These are phyloP conservation scores for Neocrepidodera transversa DNA, from an alignment of 2,888 invertebrate species.

Conservation along the genomic window DNA sequence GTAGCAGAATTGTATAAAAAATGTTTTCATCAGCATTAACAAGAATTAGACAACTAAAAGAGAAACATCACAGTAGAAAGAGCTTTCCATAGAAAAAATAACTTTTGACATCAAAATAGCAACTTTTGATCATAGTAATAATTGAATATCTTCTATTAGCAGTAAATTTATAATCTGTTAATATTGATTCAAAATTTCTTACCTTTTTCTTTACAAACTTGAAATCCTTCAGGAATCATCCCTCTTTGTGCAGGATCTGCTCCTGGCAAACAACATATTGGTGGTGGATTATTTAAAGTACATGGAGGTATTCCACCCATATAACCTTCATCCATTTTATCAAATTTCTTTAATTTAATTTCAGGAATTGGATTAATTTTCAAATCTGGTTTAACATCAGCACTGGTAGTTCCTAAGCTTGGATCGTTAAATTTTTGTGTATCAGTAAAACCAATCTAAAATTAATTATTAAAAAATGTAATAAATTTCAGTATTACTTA, in stretches of 20 bases:
- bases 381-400: constrained; percentile 47
- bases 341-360: constrained; percentile 3
- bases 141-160: too few relatives aligned
- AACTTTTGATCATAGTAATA: too few relatives aligned
- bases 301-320: constrained; percentile 31
- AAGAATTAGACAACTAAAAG: too few relatives aligned
- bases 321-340: constrained; percentile 13
- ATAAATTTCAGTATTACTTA: not conserved
- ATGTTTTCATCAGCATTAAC: too few relatives aligned
- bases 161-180: too few relatives aligned
- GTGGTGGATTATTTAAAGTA: not conserved
- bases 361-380: constrained; percentile 37
- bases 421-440: constrained; percentile 39
- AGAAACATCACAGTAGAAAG: too few relatives aligned
- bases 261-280: constrained; percentile 13
- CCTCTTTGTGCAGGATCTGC: not conserved
- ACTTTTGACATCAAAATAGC: too few relatives aligned
- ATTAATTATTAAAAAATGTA: not conserved
- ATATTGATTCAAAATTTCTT: not conserved
- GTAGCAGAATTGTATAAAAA: too few relatives aligned
- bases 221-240: constrained; percentile 1
- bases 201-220: constrained; percentile 11
- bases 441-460: not conserved
- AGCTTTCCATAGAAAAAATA: too few relatives aligned
- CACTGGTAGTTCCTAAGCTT: constrained; percentile 43